These are phyloP conservation scores for Balearica regulorum DNA, from an alignment of 2,797 vertebrate species.

Conservation along the genomic window DNA sequence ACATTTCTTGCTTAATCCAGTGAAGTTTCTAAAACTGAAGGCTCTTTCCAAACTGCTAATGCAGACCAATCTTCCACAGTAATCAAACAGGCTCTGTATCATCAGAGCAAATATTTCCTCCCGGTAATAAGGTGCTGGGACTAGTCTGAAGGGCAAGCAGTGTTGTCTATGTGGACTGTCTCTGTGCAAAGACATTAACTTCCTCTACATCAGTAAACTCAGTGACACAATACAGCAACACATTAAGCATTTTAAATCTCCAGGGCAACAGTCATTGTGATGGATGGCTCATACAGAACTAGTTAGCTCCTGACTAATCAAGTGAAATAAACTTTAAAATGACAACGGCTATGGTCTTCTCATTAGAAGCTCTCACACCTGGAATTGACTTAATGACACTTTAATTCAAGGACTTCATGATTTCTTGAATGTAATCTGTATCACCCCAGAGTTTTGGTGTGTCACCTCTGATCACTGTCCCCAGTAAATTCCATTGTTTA, in stretches of 20 bases:
- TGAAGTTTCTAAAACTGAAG: background rate
- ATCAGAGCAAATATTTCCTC: background rate
- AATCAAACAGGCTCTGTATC: background rate
- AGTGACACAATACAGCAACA: background rate
- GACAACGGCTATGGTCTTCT: background rate
- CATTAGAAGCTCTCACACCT: background rate
- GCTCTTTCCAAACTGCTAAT: background rate
- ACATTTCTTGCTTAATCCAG: background rate
- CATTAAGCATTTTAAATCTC: background rate
- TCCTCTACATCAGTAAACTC: background rate
- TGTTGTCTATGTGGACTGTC: background rate
- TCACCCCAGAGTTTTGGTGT: rapidly evolving
- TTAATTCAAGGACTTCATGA: background rate
- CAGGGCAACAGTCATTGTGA: background rate
- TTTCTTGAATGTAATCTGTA: background rate
- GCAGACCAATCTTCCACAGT: background rate
- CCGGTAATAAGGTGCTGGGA: background rate
- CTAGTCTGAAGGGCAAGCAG: background rate
- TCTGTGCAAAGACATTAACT: background rate
- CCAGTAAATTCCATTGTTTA: background rate
- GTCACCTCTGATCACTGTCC: background rate
- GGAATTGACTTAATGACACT: background rate
- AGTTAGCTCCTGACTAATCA: background rate
- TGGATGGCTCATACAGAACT: background rate
- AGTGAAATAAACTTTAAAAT: background rate